Percentiles rank a stretch among this genome's conserved stretches.
phyloP scores from a whole-genome alignment of 2,797 vertebrate species.

The Anabacerthia variegaticeps region DNA sequence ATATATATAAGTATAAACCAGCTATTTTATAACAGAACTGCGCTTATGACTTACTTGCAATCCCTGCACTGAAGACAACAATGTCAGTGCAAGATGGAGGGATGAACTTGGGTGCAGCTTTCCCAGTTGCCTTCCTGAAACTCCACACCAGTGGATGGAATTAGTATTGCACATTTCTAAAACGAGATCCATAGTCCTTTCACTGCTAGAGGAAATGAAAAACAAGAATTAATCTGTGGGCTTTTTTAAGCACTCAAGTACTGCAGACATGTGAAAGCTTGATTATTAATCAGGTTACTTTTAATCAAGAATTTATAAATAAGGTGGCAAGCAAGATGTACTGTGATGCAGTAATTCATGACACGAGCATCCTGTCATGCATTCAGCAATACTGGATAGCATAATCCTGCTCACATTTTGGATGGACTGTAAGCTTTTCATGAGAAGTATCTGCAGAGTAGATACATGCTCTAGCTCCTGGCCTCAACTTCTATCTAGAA shows the following conservation, averaged over 20 bases:
- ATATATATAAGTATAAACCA: not conserved
- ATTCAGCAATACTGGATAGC: not conserved
- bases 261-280: not conserved
- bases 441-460: not conserved
- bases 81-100: slow-evolving; percentile 89
- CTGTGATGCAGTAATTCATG: not conserved
- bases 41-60: slow-evolving; percentile 84
- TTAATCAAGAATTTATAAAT: not conserved
- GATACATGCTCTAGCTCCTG: not conserved
- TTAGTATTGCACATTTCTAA: slow-evolving; percentile 97
- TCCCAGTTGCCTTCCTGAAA: slow-evolving; percentile 94
- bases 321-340: not conserved
- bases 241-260: not conserved
- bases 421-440: not conserved
- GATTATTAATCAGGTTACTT: not conserved
- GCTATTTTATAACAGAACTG: not conserved
- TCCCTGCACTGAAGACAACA: slow-evolving; percentile 93
- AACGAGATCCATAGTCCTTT: slow-evolving; percentile 97
- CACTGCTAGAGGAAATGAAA: slow-evolving; percentile 80
- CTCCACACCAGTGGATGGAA: slow-evolving; percentile 96
- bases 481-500: not conserved
- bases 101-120: slow-evolving; percentile 91
- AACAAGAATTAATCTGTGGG: slow-evolving; percentile 47
- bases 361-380: fast-evolving
- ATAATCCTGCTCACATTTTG: not conserved